Evolutionary conservation across 2,797 vertebrate species (phyloP), one percentile per base, ranked within the genome.

Genomic region (Poecile montanus): DNA sequence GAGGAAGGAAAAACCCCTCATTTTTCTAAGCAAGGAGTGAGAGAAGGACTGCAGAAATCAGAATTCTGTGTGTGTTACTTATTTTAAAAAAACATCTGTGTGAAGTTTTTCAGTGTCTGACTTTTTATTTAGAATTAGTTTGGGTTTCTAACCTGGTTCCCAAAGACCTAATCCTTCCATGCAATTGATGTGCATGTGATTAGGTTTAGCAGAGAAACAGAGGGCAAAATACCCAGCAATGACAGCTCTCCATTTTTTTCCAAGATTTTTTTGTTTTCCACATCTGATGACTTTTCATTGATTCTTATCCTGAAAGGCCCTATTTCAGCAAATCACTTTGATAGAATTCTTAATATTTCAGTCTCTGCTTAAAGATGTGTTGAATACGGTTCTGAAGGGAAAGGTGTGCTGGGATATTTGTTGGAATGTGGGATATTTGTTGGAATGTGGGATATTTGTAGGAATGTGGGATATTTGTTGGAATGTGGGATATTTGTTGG

Each of bases 281-380:
- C 17, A 14, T 62, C 19, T 44, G 44, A 5, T 61, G 40, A 30
- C 42, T 66, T 83, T 83, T 57, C 1, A 0, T 51, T 60, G 50
- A 15, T 87, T 16, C 30, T 56, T 68, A 10, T 36, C 42, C 45
- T 70, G 10, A 45, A 72, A 76, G 38, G 8, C 45, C 27, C 15
- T 44, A 47, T 48, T 72, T 83, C 22, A 68, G 32, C 50, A 38
- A 68, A 90, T 38, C 14, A 11, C 34, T 60, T 63, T 1, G 36
- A 9, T 4, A 25, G 50, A 36, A 45, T 57, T 18, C 25, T 61
- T 73, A 27, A n/a, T 25, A 4, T 44, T 73, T 76, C 62, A 32
- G 13, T 27, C 42, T 65, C 7, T 0, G 0, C 23, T 78, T 63
- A 10, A 57, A 17, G 21, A 36, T 63, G 40, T 11, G 11, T 22